phyloP scores from a whole-genome alignment of 1,140 invertebrate species.

The Hypsibius dujardini region DNA sequence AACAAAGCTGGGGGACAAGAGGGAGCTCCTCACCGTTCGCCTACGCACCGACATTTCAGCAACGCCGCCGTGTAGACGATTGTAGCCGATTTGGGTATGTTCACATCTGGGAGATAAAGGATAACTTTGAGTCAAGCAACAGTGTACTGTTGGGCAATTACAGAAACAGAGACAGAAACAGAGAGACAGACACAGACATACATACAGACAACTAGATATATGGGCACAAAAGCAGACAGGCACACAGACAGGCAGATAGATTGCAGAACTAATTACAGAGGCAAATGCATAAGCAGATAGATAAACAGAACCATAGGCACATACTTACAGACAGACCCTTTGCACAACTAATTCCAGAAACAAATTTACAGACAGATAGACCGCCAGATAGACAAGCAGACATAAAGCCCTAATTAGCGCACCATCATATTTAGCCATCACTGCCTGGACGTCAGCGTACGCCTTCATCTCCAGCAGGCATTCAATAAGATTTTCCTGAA shows the following conservation, averaged over 20 bases:
- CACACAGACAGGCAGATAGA: no score
- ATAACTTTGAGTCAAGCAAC: not conserved
- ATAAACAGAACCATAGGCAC: no score
- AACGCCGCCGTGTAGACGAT: constrained; percentile 90
- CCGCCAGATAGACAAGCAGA: constrained; percentile 27
- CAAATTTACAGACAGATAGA: constrained; percentile 56
- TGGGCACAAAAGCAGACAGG: no score
- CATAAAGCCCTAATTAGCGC: constrained; percentile 23
- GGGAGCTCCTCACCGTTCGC: constrained; percentile 53
- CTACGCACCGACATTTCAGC: constrained; percentile 73
- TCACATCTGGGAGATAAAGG: constrained; percentile 49
- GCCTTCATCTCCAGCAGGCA: constrained; percentile 46
- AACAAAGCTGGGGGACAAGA: not conserved
- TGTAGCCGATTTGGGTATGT: constrained; percentile 82
- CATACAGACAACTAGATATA: no score
- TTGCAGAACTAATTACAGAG: no score
- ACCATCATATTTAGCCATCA: constrained; percentile 75
- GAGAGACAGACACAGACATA: no score
- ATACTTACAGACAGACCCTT: constrained; percentile 30
- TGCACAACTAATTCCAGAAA: constrained; percentile 75
- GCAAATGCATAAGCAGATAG: no score
- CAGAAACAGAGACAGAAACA: no score
- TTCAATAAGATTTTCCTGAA: constrained; percentile 95
- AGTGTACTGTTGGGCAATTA: no score
- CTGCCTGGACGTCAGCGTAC: constrained; percentile 48